These are phyloP conservation scores for Synchiropus splendidus DNA, from an alignment of 2,113 vertebrate genomes.

Conservation along the genomic window DNA sequence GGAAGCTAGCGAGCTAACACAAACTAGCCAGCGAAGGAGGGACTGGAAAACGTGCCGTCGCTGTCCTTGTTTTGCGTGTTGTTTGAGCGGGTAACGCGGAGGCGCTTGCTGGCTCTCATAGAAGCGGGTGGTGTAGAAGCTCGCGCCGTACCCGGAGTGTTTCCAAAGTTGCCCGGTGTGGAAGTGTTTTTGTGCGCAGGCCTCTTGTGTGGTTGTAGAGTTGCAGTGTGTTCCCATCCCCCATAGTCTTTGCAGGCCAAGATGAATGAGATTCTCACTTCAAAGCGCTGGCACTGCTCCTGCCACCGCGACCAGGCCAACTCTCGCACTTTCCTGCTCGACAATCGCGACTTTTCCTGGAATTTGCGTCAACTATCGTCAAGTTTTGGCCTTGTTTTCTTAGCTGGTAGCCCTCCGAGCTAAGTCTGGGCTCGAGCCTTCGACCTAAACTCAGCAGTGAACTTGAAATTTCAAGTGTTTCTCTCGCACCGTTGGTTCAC, in stretches of 20 bases:
- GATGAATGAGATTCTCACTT: slow-evolving; percentile 68
- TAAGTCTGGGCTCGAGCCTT: too few relatives aligned
- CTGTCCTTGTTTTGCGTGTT: slow-evolving; percentile 19
- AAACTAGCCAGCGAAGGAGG: slow-evolving; percentile 34
- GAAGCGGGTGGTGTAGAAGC: not conserved
- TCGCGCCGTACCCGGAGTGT: not conserved
- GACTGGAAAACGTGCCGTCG: slow-evolving; percentile 59
- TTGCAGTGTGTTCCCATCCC: slow-evolving; percentile 67
- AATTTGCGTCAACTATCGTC: too few relatives aligned
- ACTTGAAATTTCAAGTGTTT: too few relatives aligned
- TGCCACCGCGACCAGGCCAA: slow-evolving; percentile 48
- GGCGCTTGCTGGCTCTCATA: not conserved
- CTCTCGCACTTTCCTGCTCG: slow-evolving; percentile 30
- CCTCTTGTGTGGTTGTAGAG: slow-evolving; percentile 62
- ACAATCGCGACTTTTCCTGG: too few relatives aligned
- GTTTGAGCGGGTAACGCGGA: too few relatives aligned
- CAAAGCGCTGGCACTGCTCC: slow-evolving; percentile 57
- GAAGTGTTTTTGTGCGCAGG: slow-evolving; percentile 38
- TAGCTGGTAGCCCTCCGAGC: too few relatives aligned
- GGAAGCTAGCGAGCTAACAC: slow-evolving; percentile 35
- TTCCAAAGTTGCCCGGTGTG: slow-evolving; percentile 4
- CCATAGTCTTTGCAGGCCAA: slow-evolving; percentile 64
- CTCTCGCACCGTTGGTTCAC: too few relatives aligned
- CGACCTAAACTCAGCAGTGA: too few relatives aligned
- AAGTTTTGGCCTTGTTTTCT: too few relatives aligned